Evolutionary conservation across 2,797 vertebrate species (phyloP).

Genomic region (Haliaeetus albicilla): DNA sequence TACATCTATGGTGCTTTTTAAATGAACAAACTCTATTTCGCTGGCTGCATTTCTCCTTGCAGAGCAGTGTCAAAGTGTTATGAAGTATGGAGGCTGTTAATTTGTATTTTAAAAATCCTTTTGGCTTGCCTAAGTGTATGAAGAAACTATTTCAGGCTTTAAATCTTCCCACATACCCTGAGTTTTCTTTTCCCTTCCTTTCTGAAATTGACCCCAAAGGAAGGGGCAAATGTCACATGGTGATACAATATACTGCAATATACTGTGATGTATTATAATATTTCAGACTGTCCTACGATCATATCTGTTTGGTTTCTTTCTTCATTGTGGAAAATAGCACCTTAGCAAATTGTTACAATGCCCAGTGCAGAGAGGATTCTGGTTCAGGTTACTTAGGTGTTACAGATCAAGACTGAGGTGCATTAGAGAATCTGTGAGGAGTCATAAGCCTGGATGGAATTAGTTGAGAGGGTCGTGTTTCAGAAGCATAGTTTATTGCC

Average conservation of each 20-base stretch:
- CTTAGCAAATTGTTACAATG: not conserved
- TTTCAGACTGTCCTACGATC: not conserved
- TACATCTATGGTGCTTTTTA: not conserved
- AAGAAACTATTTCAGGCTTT: not conserved
- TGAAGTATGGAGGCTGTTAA: not conserved
- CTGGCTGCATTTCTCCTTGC: not conserved
- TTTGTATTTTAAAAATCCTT: not conserved
- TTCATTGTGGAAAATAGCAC: not conserved
- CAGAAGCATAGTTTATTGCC: not conserved
- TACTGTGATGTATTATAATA: not conserved
- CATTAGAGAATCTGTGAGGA: conserved; percentile 43
- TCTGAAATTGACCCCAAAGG: not conserved
- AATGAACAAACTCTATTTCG: not conserved
- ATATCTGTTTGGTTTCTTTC: not conserved
- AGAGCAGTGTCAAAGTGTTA: not conserved
- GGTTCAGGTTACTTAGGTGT: not conserved
- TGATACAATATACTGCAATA: not conserved
- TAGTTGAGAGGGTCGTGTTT: not conserved
- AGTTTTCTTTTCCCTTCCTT: not conserved
- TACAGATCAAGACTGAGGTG: conserved; percentile 61
- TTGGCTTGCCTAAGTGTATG: not conserved
- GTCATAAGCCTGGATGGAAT: not conserved
- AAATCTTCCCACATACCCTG: not conserved
- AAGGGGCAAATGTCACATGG: not conserved
- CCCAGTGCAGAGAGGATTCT: not conserved